A percentile compares a stretch with the other conserved stretches of the same genome.
These are phyloP conservation scores for Gila orcuttii DNA, from an alignment of 2,113 vertebrate genomes.

Conservation along the genomic window DNA sequence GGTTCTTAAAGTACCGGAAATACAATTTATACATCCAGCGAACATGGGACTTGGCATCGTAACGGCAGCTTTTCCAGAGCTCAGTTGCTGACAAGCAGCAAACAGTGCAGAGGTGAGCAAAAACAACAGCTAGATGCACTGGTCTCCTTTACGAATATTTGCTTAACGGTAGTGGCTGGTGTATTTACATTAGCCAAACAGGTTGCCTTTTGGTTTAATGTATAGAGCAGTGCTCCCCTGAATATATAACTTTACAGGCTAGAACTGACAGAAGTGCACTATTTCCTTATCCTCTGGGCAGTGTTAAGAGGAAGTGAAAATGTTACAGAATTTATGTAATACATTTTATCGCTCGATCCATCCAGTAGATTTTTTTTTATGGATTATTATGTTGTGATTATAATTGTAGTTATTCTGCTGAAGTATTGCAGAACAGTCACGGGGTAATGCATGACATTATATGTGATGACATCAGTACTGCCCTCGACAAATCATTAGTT, in stretches of 20 bases:
- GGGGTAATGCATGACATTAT: conserved; percentile 1
- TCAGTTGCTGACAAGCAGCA: conserved; percentile 41
- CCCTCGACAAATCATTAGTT: conserved; percentile 15
- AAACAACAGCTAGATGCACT: not conserved
- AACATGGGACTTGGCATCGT: conserved; percentile 13
- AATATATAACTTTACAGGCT: conserved; percentile 6
- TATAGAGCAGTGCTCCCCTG: not conserved
- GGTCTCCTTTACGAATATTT: not conserved
- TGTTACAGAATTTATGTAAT: not conserved
- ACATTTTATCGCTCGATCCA: not conserved
- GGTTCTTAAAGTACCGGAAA: not conserved
- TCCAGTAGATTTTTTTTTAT: not conserved
- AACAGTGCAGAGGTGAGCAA: conserved; percentile 47
- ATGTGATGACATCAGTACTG: not conserved
- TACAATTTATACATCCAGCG: not conserved
- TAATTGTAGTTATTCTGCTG: not conserved
- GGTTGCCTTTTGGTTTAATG: not conserved
- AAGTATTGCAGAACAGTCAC: not conserved
- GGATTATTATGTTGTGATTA: not conserved
- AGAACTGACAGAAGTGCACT: not conserved
- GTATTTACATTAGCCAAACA: not conserved
- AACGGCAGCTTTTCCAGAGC: conserved; percentile 27
- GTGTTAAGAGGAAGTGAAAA: not conserved
- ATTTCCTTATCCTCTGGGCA: conserved; percentile 1
- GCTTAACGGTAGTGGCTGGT: not conserved